A percentile compares a stretch with the other conserved stretches of the same genome.
These are phyloP conservation scores for Regulus satrapa DNA, from an alignment of 2,113 vertebrate genomes.

Conservation along the genomic window DNA sequence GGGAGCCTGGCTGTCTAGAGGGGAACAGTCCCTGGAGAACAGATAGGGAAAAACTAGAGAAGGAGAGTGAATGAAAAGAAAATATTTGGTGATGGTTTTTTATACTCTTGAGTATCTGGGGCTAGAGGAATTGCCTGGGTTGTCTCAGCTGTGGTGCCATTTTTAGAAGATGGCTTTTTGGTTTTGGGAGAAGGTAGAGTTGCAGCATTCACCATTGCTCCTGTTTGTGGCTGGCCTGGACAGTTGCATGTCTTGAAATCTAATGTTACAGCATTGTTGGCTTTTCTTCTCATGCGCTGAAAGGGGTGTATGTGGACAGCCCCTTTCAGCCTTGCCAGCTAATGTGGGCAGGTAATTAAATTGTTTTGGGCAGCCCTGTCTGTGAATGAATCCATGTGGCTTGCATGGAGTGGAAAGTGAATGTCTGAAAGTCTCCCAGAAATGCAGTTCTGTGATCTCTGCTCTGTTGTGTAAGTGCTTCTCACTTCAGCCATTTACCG, in stretches of 20 bases:
- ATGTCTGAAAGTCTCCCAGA: not conserved
- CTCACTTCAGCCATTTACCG: not conserved
- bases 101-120: rapidly evolving
- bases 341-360: not conserved
- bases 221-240: not conserved
- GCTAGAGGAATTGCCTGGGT: not conserved
- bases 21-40: not conserved
- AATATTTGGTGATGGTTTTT: not conserved
- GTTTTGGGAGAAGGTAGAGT: no score
- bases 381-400: not conserved
- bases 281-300: rapidly evolving
- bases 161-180: not conserved
- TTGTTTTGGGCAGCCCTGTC: not conserved
- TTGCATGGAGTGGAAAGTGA: not conserved
- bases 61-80: not conserved
- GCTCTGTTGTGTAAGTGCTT: not conserved
- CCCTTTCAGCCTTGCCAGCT: not conserved
- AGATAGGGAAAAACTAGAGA: not conserved
- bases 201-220: not conserved
- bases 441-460: not conserved
- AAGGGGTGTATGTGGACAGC: rapidly evolving
- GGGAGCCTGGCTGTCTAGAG: rapidly evolving
- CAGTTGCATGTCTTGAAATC: not conserved
- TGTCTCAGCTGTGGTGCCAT: not conserved
- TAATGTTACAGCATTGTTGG: rapidly evolving